Evolutionary conservation across 2,113 vertebrate species (phyloP), one percentile per base, ranked within the genome.

Genomic region (Oryzias melastigma): DNA sequence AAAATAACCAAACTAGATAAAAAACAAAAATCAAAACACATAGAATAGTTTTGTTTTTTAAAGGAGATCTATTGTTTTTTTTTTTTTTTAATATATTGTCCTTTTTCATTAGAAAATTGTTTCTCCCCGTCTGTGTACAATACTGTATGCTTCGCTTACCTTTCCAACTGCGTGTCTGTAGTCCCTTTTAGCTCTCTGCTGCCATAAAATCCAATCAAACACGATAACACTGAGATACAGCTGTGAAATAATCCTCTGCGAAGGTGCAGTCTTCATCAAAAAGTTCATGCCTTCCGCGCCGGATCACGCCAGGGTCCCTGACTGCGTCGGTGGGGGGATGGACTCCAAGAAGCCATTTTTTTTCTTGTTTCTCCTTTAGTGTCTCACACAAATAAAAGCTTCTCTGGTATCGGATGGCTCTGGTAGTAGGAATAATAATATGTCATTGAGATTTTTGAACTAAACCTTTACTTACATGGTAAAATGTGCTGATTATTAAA

Each of bases 61-160:
- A 92, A 92, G 90, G 86, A 90, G 82, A 87, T 91, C 88, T 92
- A 91, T 87, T 88, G 88, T 78, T 65, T 92, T 90, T 85, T 90
- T 87, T 82, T 53, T 89, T 85, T 84, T 87, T 88, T 83, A 74
- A 77, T 82, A 87, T 80, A 75, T 82, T 87, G 85, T 91, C 85
- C 58, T 83, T 85, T 89, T 85, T 77, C 65, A 76, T 81, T 82
- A 75, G 55, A 80, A 87, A 88, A 85, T 83, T 82, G 79, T 12
- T 43, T 60, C 65, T 62, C 65, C 22, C 65, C 60, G 71, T 59
- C 76, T 68, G 64, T 75, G 55, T 78, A 81, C 73, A 64, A 68
- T 17, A 73, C 70, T 68, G 65, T 55, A 60, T 71, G 75, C 75
- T 52, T 74, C 7, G 78, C 90, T 90, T 91, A 90, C 88, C 91